Conservation (phyloP, 2,888 invertebrate genomes). For the Gastracanthus pulcherrimus region DNA sequence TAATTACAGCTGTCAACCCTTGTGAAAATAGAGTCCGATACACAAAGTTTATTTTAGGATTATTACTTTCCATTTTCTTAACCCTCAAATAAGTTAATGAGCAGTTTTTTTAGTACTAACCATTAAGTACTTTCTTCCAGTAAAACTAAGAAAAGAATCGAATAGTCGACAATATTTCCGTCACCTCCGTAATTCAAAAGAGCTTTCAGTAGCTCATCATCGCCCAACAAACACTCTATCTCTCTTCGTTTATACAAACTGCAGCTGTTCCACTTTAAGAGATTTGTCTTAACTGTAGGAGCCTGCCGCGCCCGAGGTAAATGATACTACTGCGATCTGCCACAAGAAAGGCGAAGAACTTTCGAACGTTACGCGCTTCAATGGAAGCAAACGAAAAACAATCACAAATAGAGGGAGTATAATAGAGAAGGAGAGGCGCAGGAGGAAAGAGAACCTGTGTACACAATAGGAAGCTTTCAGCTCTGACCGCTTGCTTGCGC, state of each 20-base stretch:
- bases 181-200: not conserved
- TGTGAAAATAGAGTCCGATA: too few relatives aligned
- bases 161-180: not conserved
- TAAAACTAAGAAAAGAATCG: not conserved
- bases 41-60: too few relatives aligned
- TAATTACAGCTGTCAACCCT: too few relatives aligned
- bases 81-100: too few relatives aligned
- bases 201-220: not conserved
- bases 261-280: constrained; percentile 16
- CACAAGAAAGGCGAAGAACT: not conserved
- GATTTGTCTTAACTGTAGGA: constrained; percentile 16
- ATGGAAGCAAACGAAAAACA: constrained; percentile 23
- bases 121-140: too few relatives aligned
- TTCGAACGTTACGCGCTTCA: not conserved
- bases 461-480: constrained; percentile 23
- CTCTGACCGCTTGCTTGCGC: not conserved
- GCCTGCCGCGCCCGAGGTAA: not conserved
- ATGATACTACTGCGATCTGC: not conserved
- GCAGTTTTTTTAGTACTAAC: too few relatives aligned
- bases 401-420: not conserved
- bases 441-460: not conserved
- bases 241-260: constrained; percentile 10
- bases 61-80: too few relatives aligned
- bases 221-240: not conserved
- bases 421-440: not conserved